Conservation (phyloP, 37 sponge, comb jelly and placozoan genomes). For the Aplysina aerophoba region DNA sequence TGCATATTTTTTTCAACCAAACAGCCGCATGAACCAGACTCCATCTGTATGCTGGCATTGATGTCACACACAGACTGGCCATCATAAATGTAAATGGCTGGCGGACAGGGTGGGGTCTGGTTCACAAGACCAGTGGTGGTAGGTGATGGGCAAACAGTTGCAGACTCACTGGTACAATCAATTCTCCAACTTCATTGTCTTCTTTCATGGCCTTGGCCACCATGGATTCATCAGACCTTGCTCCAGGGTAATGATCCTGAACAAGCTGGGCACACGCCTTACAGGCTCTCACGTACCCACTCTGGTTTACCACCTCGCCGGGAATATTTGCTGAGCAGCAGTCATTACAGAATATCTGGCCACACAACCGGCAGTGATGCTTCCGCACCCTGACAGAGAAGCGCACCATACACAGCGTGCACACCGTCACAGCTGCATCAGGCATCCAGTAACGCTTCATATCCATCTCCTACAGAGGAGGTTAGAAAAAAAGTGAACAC, state of each 20-base stretch:
- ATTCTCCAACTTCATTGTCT: constrained; percentile 1
- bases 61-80: too few species aligned
- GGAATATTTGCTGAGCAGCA: constrained; percentile 85
- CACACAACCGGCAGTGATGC: constrained; percentile 96
- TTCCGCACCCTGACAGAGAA: constrained; percentile 78
- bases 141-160: neutral
- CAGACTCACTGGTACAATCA: constrained; percentile 27
- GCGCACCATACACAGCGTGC: constrained; percentile 76
- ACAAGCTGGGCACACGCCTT: constrained; percentile 37
- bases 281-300: constrained; percentile 32
- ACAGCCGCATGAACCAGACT: too few species aligned
- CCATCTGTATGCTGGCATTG: too few species aligned
- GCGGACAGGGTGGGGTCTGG: too few species aligned
- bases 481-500: neutral
- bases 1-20: too few species aligned
- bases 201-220: neutral
- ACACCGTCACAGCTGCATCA: constrained; percentile 86
- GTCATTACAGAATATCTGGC: constrained; percentile 88
- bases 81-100: too few species aligned
- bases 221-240: neutral
- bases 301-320: constrained; percentile 41
- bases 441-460: constrained; percentile 95
- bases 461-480: constrained; percentile 26
- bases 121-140: too few species aligned
- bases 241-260: neutral